Evolutionary conservation across 2,888 invertebrate genomes (phyloP).

Genomic region (Tinea pellionella): DNA sequence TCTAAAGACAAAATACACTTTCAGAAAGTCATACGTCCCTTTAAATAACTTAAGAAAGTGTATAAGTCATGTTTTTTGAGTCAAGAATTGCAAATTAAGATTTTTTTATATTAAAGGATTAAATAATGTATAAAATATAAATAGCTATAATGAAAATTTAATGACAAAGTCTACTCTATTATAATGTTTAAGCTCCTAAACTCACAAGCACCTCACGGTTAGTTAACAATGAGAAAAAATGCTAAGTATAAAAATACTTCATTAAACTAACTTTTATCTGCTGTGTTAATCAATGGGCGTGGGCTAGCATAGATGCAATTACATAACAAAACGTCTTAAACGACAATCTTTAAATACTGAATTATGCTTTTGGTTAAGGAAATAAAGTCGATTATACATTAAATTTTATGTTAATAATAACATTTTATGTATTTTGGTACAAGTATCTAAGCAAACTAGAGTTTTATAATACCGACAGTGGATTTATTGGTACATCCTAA

Average conservation of each 20-base stretch:
- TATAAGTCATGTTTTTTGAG: too few relatives aligned
- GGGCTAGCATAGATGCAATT: conserved; percentile 19
- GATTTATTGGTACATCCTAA: conserved; percentile 51
- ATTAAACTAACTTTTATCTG: conserved; percentile 56
- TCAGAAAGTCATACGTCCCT: too few relatives aligned
- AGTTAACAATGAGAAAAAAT: conserved; percentile 58
- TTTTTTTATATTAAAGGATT: too few relatives aligned
- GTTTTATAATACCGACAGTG: conserved; percentile 42
- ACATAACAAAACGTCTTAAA: neutral
- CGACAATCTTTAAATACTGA: conserved; percentile 15
- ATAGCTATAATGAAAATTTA: neutral
- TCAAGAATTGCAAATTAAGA: too few relatives aligned
- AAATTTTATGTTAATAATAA: neutral
- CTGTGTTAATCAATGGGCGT: conserved; percentile 59
- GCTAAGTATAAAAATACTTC: conserved; percentile 55
- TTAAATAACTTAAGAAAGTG: too few relatives aligned
- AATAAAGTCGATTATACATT: conserved; percentile 22
- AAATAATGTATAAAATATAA: too few relatives aligned
- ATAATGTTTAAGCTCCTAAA: neutral
- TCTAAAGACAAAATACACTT: too few relatives aligned
- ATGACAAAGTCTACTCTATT: neutral
- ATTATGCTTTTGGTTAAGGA: conserved; percentile 14
- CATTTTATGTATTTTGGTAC: conserved; percentile 16
- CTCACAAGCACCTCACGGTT: conserved; percentile 24
- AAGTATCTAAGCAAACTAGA: conserved; percentile 41